Conservation (phyloP, 2,797 vertebrate genomes). For the Poeciliopsis infans region DNA sequence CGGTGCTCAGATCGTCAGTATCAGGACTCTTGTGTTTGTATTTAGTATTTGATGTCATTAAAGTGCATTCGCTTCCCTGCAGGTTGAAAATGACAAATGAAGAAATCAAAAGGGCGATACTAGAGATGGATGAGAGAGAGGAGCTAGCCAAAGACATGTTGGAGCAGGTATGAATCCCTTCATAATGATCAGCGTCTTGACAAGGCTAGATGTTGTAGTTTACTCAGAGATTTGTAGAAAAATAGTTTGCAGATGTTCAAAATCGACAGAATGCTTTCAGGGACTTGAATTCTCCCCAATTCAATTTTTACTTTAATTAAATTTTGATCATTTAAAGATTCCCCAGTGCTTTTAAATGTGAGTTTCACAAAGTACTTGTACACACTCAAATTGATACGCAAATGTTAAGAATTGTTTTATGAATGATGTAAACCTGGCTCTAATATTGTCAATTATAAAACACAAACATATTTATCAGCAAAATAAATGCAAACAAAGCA, state of each 20-base stretch:
- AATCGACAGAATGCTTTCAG: not conserved
- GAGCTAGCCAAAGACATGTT: constrained; percentile 97
- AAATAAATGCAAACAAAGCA: not conserved
- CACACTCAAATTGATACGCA: not conserved
- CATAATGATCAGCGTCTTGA: not conserved
- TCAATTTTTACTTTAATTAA: not conserved
- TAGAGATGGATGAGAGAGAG: constrained; percentile 97
- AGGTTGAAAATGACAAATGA: constrained; percentile 97
- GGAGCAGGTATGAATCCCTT: constrained; percentile 85
- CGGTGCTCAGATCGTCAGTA: not conserved
- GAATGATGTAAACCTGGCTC: not conserved
- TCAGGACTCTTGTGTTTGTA: not conserved
- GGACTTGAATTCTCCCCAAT: not conserved
- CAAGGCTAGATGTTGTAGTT: not conserved
- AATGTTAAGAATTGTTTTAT: not conserved
- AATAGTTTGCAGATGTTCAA: not conserved
- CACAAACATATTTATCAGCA: not conserved
- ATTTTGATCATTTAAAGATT: not conserved
- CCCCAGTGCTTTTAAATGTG: not conserved
- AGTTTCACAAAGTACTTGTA: not conserved
- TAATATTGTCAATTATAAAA: not conserved
- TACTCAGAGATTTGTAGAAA: not conserved
- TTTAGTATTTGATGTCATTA: constrained; percentile 5
- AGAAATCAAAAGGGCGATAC: constrained; percentile 92
- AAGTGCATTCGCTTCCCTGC: constrained; percentile 2